Percentiles rank a stretch among this genome's conserved stretches.
Conservation (phyloP, 2,797 vertebrate species). For the Gymnothorax reevesii region DNA sequence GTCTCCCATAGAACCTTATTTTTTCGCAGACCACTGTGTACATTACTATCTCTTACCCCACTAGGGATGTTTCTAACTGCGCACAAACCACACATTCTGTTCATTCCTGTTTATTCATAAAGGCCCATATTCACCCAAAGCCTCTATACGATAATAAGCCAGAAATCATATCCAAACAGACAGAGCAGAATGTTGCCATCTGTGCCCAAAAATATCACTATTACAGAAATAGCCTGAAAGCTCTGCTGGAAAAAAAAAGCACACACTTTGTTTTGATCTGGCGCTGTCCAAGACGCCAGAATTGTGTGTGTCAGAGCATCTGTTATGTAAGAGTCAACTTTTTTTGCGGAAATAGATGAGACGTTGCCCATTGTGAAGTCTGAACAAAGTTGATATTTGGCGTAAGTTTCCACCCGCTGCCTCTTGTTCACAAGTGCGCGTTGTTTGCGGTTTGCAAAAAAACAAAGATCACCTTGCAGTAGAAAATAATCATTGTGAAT, state of each 20-base stretch:
- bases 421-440: not conserved
- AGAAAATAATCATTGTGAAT: slow-evolving; percentile 32
- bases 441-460: not conserved
- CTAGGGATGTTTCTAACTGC: not conserved
- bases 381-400: slow-evolving; percentile 16
- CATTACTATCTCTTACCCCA: not conserved
- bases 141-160: not conserved
- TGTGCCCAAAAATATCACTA: not conserved
- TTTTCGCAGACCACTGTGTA: no score
- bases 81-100: not conserved
- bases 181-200: not conserved
- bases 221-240: not conserved
- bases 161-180: not conserved
- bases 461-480: not conserved
- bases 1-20: no score
- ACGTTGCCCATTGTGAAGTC: slow-evolving; percentile 17
- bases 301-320: not conserved
- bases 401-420: not conserved
- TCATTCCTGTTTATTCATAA: not conserved
- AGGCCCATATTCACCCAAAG: not conserved
- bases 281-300: not conserved
- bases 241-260: not conserved
- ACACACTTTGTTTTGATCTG: not conserved
- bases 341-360: not conserved
- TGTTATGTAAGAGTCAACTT: not conserved